Evolutionary conservation across 2,888 invertebrate genomes (phyloP).

Genomic region (Lasioglossum calceatum): DNA sequence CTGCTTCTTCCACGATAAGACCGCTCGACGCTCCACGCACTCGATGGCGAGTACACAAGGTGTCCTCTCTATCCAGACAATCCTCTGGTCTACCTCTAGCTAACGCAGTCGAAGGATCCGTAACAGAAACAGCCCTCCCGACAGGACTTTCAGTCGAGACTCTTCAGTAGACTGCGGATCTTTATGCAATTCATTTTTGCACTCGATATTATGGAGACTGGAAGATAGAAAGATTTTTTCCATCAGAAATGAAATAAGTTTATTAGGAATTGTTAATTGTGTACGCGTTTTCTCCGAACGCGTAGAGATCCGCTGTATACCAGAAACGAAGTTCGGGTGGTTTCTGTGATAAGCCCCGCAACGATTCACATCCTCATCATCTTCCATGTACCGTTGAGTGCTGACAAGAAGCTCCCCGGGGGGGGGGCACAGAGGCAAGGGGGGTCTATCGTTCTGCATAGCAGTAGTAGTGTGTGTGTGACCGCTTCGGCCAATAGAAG

Average conservation of each 20-base stretch:
- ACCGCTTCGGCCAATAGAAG: too few relatives aligned
- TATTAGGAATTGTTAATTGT: too few relatives aligned
- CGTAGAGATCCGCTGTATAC: neutral
- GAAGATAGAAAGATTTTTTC: too few relatives aligned
- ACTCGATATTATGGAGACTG: too few relatives aligned
- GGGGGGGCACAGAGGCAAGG: too few relatives aligned
- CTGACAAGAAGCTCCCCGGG: too few relatives aligned
- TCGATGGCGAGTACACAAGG: constrained; percentile 84
- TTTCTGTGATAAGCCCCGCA: neutral
- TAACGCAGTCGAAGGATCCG: neutral
- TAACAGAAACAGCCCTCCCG: neutral
- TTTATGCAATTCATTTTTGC: neutral
- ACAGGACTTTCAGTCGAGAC: neutral
- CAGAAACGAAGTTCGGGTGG: neutral
- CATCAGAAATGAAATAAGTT: too few relatives aligned
- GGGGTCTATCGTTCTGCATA: too few relatives aligned
- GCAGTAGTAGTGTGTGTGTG: too few relatives aligned
- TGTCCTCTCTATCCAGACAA: constrained; percentile 70
- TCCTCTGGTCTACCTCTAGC: constrained; percentile 17
- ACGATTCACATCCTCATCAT: neutral
- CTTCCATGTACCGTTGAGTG: too few relatives aligned
- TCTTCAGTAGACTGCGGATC: neutral
- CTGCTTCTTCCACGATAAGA: constrained; percentile 70
- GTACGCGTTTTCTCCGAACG: neutral
- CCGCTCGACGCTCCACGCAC: constrained; percentile 77